phyloP scores from a whole-genome alignment of 1,140 invertebrate species.

The Caenorhabditis tropicalis region DNA sequence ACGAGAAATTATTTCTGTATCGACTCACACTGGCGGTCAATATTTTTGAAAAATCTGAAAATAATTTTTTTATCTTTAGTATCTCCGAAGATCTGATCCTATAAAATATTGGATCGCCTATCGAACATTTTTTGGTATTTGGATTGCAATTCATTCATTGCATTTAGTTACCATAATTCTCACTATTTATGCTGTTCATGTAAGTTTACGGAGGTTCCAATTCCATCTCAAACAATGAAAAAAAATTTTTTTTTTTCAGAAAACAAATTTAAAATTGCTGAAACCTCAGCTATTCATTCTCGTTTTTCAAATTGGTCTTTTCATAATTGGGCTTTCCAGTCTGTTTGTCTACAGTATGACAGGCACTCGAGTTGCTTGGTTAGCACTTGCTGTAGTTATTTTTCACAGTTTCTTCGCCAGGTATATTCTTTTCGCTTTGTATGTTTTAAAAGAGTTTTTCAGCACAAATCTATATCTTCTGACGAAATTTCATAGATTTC shows the following conservation, averaged over 20 bases:
- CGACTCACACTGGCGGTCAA: background rate
- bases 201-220: no score
- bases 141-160: background rate
- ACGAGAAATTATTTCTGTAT: constrained; percentile 14
- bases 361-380: background rate
- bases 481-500: background rate
- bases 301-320: background rate
- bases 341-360: background rate
- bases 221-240: no score
- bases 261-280: background rate
- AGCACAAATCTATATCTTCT: constrained; percentile 29
- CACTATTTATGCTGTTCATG: background rate
- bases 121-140: background rate
- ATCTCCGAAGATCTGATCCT: background rate
- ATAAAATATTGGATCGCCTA: background rate
- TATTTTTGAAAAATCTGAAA: background rate
- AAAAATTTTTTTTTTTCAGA: background rate
- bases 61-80: background rate
- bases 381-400: background rate
- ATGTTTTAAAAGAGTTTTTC: background rate
- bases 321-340: background rate
- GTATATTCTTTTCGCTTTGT: background rate
- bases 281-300: constrained; percentile 16
- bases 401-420: background rate
- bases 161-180: background rate